These are phyloP conservation scores for Gracilinanus agilis DNA, from an alignment of 2,113 vertebrate species.

Conservation along the genomic window DNA sequence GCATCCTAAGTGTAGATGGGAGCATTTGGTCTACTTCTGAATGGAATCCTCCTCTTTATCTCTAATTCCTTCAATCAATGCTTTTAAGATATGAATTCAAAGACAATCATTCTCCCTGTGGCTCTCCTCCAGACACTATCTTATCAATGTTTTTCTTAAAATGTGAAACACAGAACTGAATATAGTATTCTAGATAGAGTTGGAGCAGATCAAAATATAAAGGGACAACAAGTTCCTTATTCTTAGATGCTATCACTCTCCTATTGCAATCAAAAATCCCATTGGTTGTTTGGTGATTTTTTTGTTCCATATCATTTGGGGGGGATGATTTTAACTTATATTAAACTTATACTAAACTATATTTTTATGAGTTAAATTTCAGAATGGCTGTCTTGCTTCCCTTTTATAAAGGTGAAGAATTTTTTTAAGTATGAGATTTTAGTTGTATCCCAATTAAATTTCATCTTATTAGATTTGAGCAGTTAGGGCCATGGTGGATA, in stretches of 20 bases:
- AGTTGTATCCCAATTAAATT: neutral
- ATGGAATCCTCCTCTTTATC: neutral
- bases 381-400: neutral
- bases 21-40: constrained; percentile 2
- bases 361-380: neutral
- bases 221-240: neutral
- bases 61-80: constrained; percentile 29
- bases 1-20: neutral
- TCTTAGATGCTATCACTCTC: neutral
- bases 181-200: neutral
- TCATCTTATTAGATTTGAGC: neutral
- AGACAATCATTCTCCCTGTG: constrained; percentile 37
- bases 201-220: neutral
- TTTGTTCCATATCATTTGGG: neutral
- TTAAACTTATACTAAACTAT: neutral
- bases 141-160: neutral
- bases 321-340: neutral
- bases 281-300: neutral
- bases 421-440: neutral
- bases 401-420: neutral
- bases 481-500: no score
- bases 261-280: neutral
- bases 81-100: constrained; percentile 50
- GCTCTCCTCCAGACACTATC: neutral
- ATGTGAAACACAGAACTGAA: neutral